Evolutionary conservation across 2,888 invertebrate species (phyloP).

Genomic region (Machimus atricapillus): DNA sequence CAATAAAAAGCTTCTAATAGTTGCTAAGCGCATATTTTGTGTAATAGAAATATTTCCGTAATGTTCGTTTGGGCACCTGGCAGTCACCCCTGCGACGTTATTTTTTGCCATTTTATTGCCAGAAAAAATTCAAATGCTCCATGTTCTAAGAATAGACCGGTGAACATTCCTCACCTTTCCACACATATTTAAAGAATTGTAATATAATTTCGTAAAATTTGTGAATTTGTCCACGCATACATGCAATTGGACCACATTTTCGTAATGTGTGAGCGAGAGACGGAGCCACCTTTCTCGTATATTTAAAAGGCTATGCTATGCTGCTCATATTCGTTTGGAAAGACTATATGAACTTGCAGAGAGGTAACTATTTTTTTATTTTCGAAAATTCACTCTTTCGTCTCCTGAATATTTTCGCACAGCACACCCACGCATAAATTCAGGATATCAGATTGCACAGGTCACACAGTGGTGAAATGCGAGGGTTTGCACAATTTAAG

Average conservation of each 20-base stretch:
- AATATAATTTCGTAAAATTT: conserved; percentile 30
- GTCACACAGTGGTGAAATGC: not conserved
- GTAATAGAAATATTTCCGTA: not conserved
- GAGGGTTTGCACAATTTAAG: conserved; percentile 1
- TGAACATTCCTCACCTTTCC: conserved; percentile 30
- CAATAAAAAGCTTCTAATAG: not conserved
- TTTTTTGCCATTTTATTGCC: conserved; percentile 29
- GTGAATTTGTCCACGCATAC: conserved; percentile 5
- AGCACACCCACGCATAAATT: conserved; percentile 12
- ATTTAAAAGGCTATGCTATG: conserved; percentile 17
- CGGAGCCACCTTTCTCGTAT: not conserved
- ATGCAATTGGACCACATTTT: not conserved
- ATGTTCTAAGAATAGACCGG: conserved; percentile 24
- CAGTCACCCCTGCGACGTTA: not conserved
- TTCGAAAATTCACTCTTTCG: not conserved
- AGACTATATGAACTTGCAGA: not conserved
- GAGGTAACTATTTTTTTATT: conserved; percentile 22
- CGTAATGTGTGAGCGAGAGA: not conserved
- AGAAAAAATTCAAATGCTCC: conserved; percentile 26
- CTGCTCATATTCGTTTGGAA: conserved; percentile 6
- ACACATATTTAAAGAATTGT: conserved; percentile 33
- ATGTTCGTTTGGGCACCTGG: conserved; percentile 16
- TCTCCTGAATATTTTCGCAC: conserved; percentile 28
- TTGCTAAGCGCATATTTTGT: not conserved
- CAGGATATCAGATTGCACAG: conserved; percentile 27